These are phyloP conservation scores for Serranus cabrilla DNA, from an alignment of 2,797 vertebrate species.

Conservation along the genomic window DNA sequence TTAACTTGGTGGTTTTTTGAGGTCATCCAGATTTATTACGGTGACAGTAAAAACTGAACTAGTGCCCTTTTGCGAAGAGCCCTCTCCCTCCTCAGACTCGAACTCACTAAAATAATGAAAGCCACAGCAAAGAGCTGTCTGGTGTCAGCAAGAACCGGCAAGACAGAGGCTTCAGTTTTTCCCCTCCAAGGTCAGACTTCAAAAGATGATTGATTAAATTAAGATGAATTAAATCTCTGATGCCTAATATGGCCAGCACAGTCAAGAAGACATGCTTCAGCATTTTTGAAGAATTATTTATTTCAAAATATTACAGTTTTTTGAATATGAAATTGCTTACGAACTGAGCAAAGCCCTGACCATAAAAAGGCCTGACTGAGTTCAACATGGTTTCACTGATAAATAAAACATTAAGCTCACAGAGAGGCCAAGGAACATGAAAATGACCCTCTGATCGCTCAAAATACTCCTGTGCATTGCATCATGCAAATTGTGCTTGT, in stretches of 20 bases:
- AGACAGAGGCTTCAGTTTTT: slow-evolving; percentile 41
- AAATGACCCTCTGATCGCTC: slow-evolving; percentile 44
- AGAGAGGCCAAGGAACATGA: slow-evolving; percentile 31
- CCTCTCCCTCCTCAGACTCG: slow-evolving; percentile 65
- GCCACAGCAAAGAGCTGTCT: slow-evolving; percentile 66
- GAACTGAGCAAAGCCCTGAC: slow-evolving; percentile 39
- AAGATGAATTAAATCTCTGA: slow-evolving; percentile 63
- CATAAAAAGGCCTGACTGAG: slow-evolving; percentile 49
- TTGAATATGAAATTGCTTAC: slow-evolving; percentile 50
- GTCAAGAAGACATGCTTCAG: slow-evolving; percentile 54
- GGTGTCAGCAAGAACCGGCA: slow-evolving; percentile 73
- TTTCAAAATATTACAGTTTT: slow-evolving; percentile 66
- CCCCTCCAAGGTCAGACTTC: slow-evolving; percentile 69
- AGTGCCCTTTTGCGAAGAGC: slow-evolving; percentile 77
- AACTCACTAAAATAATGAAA: slow-evolving; percentile 78
- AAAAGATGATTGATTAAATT: slow-evolving; percentile 72
- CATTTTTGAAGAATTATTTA: slow-evolving; percentile 67
- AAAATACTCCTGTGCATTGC: slow-evolving; percentile 43
- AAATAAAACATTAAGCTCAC: slow-evolving; percentile 72
- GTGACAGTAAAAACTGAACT: slow-evolving; percentile 81
- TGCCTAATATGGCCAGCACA: slow-evolving; percentile 36
- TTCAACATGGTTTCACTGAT: slow-evolving; percentile 57
- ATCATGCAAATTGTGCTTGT: slow-evolving; percentile 50
- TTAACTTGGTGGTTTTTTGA: slow-evolving; percentile 57
- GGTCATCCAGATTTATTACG: slow-evolving; percentile 86